Base-by-base conservation (phyloP, 2,797 vertebrate species). In the Crenuchus spilurus region DNA sequence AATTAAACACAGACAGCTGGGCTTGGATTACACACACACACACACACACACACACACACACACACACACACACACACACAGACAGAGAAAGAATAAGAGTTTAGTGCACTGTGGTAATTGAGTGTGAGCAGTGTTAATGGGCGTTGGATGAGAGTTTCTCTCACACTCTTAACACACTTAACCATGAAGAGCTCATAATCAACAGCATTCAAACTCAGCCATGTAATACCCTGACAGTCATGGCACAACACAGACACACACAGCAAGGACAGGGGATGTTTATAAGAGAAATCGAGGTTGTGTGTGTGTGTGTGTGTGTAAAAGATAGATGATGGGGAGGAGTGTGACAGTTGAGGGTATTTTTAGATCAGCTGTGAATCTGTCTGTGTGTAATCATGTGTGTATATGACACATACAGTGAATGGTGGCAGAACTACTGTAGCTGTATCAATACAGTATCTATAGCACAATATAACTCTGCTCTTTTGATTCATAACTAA, bases 1-100 rank as follows among this genome's bases (percentile, higher is more conserved):
- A 73, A 83, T 80, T 79, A 83, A 72, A 79, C 66, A 71, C 65
- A 76, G 70, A 74, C 65, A 75, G 61, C 55, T 57, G 49, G 58
- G 39, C 49, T 63, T 77, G 79, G 33, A 77, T 62, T 58, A 74
- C 39, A 60, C 41, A 66, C 54, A 71, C 20, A 41, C 26, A 55
- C 18, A 57, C 51, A 52, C 46, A 42, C 35, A 35, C 14, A 52
- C 33, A 10, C 8, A 37, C 24, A 14, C 60, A 70, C 62, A 52
- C 46, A 48, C 46, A 8, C 46, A 8, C 46, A 48, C 24, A 63
- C 24, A 58, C 30, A 35, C n/a, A 37, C 30, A 62, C 41, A 49
- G 13, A 33, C 31, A 54, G 31, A 52, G n/a, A 35, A 67, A 20
- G 28, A 3, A 35, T 2, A 22, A 39, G 42, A 51, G 42, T 52